Percentiles rank a stretch among this genome's conserved stretches.
Evolutionary conservation across 2,113 vertebrate species (phyloP).

Genomic region (human): GRCh38 chr11:132309501-132310000

Average conservation of each 20-base stretch:
- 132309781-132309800: no score
- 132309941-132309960: no score
- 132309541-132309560: constrained; percentile 29
- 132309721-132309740: not conserved
- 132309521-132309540: not conserved
- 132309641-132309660: fast-evolving
- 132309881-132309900: no score
- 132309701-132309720: not conserved
- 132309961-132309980: no score
- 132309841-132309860: no score
- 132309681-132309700: not conserved
- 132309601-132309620: not conserved
- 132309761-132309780: not conserved
- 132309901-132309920: no score
- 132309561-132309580: not conserved
- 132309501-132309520: not conserved
- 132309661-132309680: not conserved
- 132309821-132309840: no score
- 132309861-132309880: no score
- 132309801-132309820: no score
- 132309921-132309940: no score
- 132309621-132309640: not conserved
- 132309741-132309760: not conserved
- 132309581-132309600: not conserved
- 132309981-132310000: no score